These are phyloP conservation scores for Peucedramus taeniatus DNA, from an alignment of 2,113 vertebrate genomes.

Conservation along the genomic window DNA sequence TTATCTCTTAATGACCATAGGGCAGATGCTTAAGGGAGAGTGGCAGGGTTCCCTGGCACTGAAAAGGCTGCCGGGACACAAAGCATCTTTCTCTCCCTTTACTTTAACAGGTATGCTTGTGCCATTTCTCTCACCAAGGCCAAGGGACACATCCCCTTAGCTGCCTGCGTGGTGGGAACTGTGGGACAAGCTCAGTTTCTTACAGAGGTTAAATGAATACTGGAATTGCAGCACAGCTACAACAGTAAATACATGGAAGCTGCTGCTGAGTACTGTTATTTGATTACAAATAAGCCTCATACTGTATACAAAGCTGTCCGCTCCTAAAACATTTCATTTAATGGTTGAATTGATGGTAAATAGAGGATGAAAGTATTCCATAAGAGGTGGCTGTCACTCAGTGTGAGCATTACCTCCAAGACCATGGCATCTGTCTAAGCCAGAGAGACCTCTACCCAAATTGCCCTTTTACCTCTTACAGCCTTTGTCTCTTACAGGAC, in stretches of 20 bases:
- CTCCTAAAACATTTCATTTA: neutral
- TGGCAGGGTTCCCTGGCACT: neutral
- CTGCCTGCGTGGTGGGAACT: rapidly evolving
- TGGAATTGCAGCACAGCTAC: neutral
- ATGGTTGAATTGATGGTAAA: neutral
- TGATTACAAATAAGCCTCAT: neutral
- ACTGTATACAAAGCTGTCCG: neutral
- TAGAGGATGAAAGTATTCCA: neutral
- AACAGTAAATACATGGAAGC: neutral
- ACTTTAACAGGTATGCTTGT: rapidly evolving
- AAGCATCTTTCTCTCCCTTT: neutral
- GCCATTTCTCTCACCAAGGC: neutral
- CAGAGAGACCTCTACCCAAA: conserved; percentile 50
- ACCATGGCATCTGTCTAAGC: conserved; percentile 66
- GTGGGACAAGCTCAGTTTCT: rapidly evolving
- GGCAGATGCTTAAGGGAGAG: neutral
- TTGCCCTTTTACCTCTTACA: conserved; percentile 57
- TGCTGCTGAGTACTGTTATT: neutral
- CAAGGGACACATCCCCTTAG: neutral
- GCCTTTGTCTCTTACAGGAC: conserved; percentile 65
- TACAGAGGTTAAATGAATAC: neutral
- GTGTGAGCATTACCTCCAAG: conserved; percentile 16
- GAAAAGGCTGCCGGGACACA: neutral
- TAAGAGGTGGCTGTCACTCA: neutral
- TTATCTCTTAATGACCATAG: neutral